Base-by-base conservation (phyloP, 2,888 invertebrate species). In the Oeneis ivallda region DNA sequence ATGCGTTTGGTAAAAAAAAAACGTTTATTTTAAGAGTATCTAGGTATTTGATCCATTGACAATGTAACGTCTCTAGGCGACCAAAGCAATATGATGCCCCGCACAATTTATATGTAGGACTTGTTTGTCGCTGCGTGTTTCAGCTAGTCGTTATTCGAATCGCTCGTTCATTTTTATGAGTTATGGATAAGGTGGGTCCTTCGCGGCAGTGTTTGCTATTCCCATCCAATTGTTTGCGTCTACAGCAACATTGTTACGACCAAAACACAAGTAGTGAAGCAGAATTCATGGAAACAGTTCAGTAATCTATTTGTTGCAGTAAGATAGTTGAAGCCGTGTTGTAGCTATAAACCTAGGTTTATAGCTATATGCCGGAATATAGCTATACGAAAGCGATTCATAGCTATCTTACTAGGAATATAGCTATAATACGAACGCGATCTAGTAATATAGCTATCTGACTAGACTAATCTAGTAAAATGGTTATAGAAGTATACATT, bases 141-240 rank as follows among this genome's bases (percentile, higher is more conserved):
- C 79, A 77, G 77, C 79, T 78, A 78, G 81, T 76, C 79, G 79
- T 76, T 80, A 79, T 83, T 86, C 83, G 82, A 80, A 75, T 79
- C 81, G 80, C 79, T 84, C 83, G 83, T 84, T 85, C 84, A 84
- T 89, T 89, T 87, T 86, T 86, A 89, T 89, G 90, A 91, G 83
- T 89, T 89, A 91, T 86, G 87, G 84, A 82, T 81, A 83, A 85
- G 89, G 87, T 79, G 80, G 80, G 85, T 75, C 82, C 78, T 74
- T 77, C 73, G 74, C 26, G 17, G 32, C 73, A 70, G 73, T 87
- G 81, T 89, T 89, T 86, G 82, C 77, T 76, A 78, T 81, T 82
- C 80, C 76, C 75, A 70, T 80, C 72, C 80, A 74, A 79, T 78
- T 85, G 82, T 84, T 86, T 84, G 76, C 79, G 69, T 74, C 74